Evolutionary conservation across 92 coral and sea anemone genomes (phyloP), one percentile per base, ranked within the genome.

Genomic region (Actinernus sp.): DNA sequence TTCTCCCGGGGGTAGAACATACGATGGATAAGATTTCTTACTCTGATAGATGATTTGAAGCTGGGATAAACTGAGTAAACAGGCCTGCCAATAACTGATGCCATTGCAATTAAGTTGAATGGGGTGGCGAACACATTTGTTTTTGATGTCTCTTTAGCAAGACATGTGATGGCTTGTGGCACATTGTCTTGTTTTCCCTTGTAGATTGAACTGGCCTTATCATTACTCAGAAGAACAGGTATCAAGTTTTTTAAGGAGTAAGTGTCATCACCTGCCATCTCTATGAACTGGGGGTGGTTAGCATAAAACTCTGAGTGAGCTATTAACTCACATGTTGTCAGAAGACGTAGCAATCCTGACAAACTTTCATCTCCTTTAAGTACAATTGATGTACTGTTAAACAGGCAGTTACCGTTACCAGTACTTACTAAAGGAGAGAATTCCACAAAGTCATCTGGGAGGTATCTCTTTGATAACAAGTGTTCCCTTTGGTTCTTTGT

Each of bases 31-130:
- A n/a, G n/a, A n/a, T n/a, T n/a, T n/a, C n/a, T n/a, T n/a, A n/a
- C n/a, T n/a, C n/a, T n/a, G n/a, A n/a, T n/a, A n/a, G n/a, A n/a
- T 17, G 65, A 43, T 2, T 20, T 31, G 39, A 52, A 31, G 16
- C 65, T 60, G 4, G 84, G 84, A 28, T 77, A 67, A 11, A 49
- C 84, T 12, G 77, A 68, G 47, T 18, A 58, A 9, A 77, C 47
- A n/a, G 84, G 84, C 23, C 51, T 34, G 31, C 26, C 31, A n/a
- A 65, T 66, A 28, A 77, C 84, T 1, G 76, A 66, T 17, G 84
- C 55, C 13, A 77, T 68, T 7, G 76, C 84, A 1, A 77, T 63
- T 4, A 77, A 28, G 21, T 38, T 39, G 30, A 77, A 77, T 14
- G 54, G 49, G 21, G 53, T 21, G 11, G 76, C 16, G 41, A 4